These are phyloP conservation scores for Lasiurus borealis DNA, from an alignment of 2,113 vertebrate species.

Conservation along the genomic window DNA sequence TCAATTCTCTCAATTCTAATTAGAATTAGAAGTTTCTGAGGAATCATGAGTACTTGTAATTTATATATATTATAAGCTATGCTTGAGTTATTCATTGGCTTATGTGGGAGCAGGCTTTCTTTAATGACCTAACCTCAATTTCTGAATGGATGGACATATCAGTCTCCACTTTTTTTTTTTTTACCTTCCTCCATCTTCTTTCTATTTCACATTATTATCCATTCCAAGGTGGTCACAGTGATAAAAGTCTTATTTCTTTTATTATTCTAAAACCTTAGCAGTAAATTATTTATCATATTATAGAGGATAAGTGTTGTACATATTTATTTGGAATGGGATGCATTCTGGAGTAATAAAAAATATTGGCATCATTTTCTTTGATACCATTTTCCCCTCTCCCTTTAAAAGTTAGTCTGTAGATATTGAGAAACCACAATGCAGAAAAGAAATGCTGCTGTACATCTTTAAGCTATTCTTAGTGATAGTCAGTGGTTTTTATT, in stretches of 20 bases:
- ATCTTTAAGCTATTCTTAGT: neutral
- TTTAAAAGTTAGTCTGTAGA: neutral
- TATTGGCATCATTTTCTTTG: neutral
- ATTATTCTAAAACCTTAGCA: conserved; percentile 7
- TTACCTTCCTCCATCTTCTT: neutral
- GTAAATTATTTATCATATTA: neutral
- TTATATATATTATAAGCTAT: conserved; percentile 36
- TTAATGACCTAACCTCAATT: neutral
- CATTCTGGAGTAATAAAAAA: neutral
- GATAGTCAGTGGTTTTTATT: conserved; percentile 41
- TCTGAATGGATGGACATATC: conserved; percentile 20
- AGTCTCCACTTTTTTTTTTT: neutral
- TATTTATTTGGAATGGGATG: conserved; percentile 44
- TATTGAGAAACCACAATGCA: neutral
- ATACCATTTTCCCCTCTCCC: neutral
- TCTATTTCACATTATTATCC: neutral
- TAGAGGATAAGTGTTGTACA: neutral
- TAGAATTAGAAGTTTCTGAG: conserved; percentile 70
- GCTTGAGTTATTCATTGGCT: conserved; percentile 68
- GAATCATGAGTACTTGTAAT: conserved; percentile 67
- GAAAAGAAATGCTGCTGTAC: neutral
- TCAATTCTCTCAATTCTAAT: conserved; percentile 76
- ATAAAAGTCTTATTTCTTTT: conserved; percentile 8
- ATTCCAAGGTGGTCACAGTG: neutral
- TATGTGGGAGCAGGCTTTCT: neutral